Percentiles rank a stretch among this genome's conserved stretches.
phyloP scores from a whole-genome alignment of 2,888 invertebrate species.

The Itoplectis maculator region DNA sequence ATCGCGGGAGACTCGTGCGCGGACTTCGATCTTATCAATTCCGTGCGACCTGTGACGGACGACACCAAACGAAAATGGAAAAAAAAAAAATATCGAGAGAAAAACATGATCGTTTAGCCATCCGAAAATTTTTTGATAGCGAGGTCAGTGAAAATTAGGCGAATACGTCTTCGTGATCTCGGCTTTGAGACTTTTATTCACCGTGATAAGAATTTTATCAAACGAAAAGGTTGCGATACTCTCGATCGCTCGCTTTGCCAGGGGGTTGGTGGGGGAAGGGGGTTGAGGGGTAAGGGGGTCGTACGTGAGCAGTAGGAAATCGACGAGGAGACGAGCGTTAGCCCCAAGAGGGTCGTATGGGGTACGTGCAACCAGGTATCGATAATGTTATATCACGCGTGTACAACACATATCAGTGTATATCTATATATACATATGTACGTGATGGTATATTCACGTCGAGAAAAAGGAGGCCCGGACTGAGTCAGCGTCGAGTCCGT shows the following conservation, averaged over 20 bases:
- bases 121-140: no score
- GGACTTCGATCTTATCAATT: conserved; percentile 61
- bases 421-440: neutral
- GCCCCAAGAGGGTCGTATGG: conserved; percentile 33
- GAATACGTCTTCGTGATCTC: conserved; percentile 18
- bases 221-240: conserved; percentile 14
- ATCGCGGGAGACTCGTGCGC: conserved; percentile 62
- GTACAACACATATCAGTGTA: neutral
- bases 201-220: conserved; percentile 61
- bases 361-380: conserved; percentile 44
- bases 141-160: neutral
- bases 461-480: neutral
- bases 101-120: no score
- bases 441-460: conserved; percentile 1
- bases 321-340: conserved; percentile 33
- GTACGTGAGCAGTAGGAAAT: conserved; percentile 46
- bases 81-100: no score
- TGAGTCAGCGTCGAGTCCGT: conserved; percentile 1
- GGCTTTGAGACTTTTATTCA: conserved; percentile 46
- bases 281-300: no score
- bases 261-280: conserved; percentile 1
- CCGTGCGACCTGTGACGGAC: conserved; percentile 16
- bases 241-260: conserved; percentile 21
- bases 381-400: conserved; percentile 43
- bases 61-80: no score